Conservation (phyloP, 2,113 vertebrate species). For the Macaca mulatta region DNA sequence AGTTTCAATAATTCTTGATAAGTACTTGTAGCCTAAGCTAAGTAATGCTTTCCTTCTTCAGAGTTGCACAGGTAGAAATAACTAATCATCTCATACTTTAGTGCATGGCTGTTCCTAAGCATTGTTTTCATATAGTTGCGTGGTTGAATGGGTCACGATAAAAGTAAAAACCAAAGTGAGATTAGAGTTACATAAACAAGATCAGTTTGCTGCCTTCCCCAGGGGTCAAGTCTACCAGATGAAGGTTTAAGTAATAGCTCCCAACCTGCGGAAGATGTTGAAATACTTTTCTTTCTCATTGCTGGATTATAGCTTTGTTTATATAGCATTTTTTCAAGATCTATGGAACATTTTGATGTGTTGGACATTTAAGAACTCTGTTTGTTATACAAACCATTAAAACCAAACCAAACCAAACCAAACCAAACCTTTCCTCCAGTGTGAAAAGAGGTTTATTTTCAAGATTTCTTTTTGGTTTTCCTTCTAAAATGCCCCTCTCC, state of each 20-base stretch:
- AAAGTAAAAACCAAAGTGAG: neutral
- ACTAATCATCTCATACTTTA: constrained; percentile 9
- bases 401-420: neutral
- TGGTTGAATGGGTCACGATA: neutral
- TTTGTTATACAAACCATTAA: constrained; percentile 23
- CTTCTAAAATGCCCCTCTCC: neutral
- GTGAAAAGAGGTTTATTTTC: neutral
- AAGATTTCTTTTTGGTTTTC: neutral
- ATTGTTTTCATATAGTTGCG: neutral
- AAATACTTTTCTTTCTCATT: constrained; percentile 3
- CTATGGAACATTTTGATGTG: neutral
- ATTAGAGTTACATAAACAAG: neutral
- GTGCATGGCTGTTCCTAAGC: neutral
- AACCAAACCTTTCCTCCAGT: neutral
- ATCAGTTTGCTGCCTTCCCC: neutral
- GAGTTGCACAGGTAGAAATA: neutral
- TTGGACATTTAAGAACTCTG: constrained; percentile 30
- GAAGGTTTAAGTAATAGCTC: neutral
- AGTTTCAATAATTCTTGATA: neutral
- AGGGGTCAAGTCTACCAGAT: neutral
- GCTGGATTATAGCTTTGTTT: constrained; percentile 8
- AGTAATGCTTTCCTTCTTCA: neutral
- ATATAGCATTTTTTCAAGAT: constrained; percentile 4
- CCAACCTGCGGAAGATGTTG: neutral
- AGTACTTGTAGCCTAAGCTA: neutral